Conservation (phyloP, 1,140 invertebrate genomes). For the Orius laevigatus region DNA sequence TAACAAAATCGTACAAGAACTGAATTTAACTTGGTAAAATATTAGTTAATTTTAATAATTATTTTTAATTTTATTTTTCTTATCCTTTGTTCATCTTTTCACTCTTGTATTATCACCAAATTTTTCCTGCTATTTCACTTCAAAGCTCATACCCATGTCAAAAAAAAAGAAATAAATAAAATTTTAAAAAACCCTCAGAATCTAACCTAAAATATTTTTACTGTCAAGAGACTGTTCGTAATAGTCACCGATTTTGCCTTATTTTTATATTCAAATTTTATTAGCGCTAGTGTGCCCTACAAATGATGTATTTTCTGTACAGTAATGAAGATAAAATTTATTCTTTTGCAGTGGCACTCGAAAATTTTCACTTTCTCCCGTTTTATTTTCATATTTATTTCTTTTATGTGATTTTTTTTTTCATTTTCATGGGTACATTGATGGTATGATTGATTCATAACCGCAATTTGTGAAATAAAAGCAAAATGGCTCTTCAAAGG, state of each 20-base stretch:
- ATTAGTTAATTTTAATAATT: constrained; percentile 1
- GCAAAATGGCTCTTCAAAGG: too few relatives aligned
- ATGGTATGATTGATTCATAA: too few relatives aligned
- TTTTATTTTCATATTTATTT: neutral
- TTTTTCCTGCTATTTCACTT: neutral
- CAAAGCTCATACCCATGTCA: constrained; percentile 2
- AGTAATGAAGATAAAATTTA: neutral
- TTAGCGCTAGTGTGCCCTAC: constrained; percentile 1
- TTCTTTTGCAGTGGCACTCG: neutral
- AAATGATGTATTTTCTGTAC: constrained; percentile 7
- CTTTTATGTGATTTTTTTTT: too few relatives aligned
- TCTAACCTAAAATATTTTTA: constrained; percentile 1
- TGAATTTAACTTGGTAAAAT: neutral
- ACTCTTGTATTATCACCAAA: constrained; percentile 2
- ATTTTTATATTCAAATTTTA: constrained; percentile 7
- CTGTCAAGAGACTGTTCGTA: constrained; percentile 14
- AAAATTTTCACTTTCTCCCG: neutral
- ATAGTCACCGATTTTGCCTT: constrained; percentile 17
- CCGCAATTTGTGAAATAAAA: too few relatives aligned
- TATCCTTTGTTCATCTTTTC: constrained; percentile 1
- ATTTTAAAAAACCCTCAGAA: neutral
- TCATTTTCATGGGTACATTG: too few relatives aligned
- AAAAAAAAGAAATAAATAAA: neutral
- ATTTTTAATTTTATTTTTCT: neutral
- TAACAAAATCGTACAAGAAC: neutral